phyloP scores from a whole-genome alignment of 2,888 invertebrate species.

The Hydraecia micacea region DNA sequence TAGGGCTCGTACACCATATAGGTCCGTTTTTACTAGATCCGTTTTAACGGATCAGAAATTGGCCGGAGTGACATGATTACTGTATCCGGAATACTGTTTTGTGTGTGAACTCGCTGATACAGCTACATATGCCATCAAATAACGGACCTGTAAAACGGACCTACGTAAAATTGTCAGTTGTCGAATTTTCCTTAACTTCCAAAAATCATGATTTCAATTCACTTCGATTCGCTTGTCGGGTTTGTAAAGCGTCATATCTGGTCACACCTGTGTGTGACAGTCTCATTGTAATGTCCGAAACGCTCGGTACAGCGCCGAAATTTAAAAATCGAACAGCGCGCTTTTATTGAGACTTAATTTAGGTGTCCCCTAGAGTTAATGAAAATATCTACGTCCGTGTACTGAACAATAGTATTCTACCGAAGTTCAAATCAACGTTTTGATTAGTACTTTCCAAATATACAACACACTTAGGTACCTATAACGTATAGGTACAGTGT shows the following conservation, averaged over 20 bases:
- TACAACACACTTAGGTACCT: background rate
- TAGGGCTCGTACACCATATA: too few relatives aligned
- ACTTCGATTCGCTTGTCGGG: background rate
- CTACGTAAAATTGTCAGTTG: background rate
- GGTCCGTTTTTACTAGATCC: too few relatives aligned
- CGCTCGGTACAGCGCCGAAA: too few relatives aligned
- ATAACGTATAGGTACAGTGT: background rate
- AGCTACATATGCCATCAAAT: too few relatives aligned
- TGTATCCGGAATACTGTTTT: too few relatives aligned
- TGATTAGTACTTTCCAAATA: background rate
- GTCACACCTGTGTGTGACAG: background rate
- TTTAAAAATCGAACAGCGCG: background rate
- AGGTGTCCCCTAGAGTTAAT: background rate
- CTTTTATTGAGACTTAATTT: background rate
- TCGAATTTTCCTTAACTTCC: slow-evolving; percentile 8
- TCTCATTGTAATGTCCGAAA: background rate
- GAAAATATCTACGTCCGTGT: background rate
- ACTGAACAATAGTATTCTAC: background rate
- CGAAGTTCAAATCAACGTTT: background rate
- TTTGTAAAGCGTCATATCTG: background rate
- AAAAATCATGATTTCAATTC: too few relatives aligned
- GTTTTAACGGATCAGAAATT: too few relatives aligned
- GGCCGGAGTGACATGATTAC: too few relatives aligned
- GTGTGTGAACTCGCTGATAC: too few relatives aligned
- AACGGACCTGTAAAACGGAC: too few relatives aligned